These are phyloP conservation scores for Amorpha juglandis DNA, from an alignment of 2,888 invertebrate genomes.

Conservation along the genomic window DNA sequence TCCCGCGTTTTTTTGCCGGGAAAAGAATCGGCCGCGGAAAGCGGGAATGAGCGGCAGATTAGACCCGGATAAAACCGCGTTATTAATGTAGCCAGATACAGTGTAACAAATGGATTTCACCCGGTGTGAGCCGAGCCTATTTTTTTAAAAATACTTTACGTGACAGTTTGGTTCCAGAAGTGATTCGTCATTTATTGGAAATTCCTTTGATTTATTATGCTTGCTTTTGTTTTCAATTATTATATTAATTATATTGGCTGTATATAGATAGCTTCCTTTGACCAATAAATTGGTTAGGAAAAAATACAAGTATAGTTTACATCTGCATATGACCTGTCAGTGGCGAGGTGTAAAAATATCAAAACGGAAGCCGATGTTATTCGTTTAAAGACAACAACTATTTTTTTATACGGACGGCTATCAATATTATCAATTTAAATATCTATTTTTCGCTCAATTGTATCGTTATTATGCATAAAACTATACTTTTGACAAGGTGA, in stretches of 20 bases:
- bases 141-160: conserved; percentile 30
- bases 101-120: conserved; percentile 73
- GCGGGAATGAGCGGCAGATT: conserved; percentile 81
- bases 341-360: too few relatives aligned
- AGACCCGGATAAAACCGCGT: conserved; percentile 76
- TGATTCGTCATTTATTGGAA: conserved; percentile 15
- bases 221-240: neutral
- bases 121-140: conserved; percentile 34
- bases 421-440: too few relatives aligned
- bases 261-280: neutral
- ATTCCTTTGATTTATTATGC: conserved; percentile 4
- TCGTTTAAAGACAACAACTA: too few relatives aligned
- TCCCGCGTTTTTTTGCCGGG: conserved; percentile 74
- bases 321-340: too few relatives aligned
- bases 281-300: too few relatives aligned
- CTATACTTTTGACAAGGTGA: too few relatives aligned
- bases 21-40: conserved; percentile 81
- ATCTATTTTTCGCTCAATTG: too few relatives aligned
- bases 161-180: conserved; percentile 34
- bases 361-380: too few relatives aligned
- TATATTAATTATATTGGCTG: neutral
- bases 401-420: too few relatives aligned
- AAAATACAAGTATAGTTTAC: too few relatives aligned
- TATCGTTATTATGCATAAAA: too few relatives aligned
- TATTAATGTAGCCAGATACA: conserved; percentile 83